These are phyloP conservation scores for Piaya cayana DNA, from an alignment of 2,113 vertebrate species.

Conservation along the genomic window DNA sequence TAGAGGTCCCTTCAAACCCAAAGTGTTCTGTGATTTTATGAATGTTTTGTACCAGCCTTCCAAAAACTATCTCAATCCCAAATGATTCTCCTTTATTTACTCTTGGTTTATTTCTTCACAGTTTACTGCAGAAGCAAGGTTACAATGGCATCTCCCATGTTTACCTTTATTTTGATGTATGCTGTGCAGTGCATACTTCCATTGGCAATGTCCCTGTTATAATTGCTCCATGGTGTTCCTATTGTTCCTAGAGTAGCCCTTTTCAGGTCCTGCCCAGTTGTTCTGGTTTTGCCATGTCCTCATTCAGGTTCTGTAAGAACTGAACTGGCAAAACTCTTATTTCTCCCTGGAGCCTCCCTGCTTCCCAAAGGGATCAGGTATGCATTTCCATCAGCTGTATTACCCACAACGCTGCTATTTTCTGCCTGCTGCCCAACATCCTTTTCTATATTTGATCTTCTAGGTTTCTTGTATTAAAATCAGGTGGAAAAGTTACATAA, in stretches of 20 bases:
- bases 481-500: slow-evolving; percentile 6
- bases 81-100: neutral
- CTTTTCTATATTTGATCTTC: slow-evolving; percentile 12
- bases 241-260: neutral
- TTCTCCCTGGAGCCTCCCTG: neutral
- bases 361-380: neutral
- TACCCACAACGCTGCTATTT: slow-evolving; percentile 17
- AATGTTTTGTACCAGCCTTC: neutral
- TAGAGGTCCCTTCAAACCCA: no score
- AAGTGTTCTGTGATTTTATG: no score
- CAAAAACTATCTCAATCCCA: neutral
- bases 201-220: slow-evolving; percentile 2
- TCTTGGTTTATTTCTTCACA: neutral
- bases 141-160: neutral
- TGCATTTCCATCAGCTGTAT: neutral
- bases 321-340: neutral
- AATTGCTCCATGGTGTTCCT: neutral
- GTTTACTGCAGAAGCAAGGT: neutral
- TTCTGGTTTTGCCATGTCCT: slow-evolving; percentile 56
- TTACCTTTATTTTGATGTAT: neutral
- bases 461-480: neutral
- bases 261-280: slow-evolving; percentile 16
- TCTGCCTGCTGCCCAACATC: neutral
- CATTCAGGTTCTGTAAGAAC: slow-evolving; percentile 1
- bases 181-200: neutral